Evolutionary conservation across 2,113 vertebrate species (phyloP), one percentile per base, ranked within the genome.

Genomic region (Procavia capensis): DNA sequence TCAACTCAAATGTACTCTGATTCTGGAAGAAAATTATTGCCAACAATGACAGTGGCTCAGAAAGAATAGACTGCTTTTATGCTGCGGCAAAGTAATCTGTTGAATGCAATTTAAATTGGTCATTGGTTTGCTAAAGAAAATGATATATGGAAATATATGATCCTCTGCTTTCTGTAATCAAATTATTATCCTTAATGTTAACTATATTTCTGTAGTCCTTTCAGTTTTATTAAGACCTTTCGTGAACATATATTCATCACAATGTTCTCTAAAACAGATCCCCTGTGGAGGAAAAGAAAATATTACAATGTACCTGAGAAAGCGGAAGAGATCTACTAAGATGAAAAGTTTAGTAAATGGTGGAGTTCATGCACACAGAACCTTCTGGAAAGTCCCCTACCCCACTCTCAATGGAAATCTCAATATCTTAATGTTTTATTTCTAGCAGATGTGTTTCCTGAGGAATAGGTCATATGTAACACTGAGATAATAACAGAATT

Each of bases 31-130:
- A 57, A 64, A 43, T 6, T 14, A 19, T 75, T 79, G 50, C 79
- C 79, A 86, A 70, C 10, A 89, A 11, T 83, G 81, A 84, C 4
- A 76, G 43, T 50, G 70, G 24, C 50, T 9, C 64, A 14, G 39
- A 94, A 95, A 91, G 84, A 93, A 92, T 64, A 87, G 22, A 72
- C 11, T 92, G 41, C 63, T 96, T 91, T 96, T 90, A 93, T 94
- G 43, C 85, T 36, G 29, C 57, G 20, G 41, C 59, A 87, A 31
- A 50, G 16, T 87, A 85, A 82, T 83, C 22, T 89, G 84, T 75
- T 85, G 34, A 85, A 59, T 91, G 36, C 3, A 84, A 96, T 97
- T 93, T 86, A 86, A 97, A 64, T 91, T 93, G 9, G 50, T 74
- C 54, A 75, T 94, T 93, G 61, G 74, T 74, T 83, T 82, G 86